Base-by-base conservation (phyloP, 2,888 invertebrate species). In the Diabrotica balteata region DNA sequence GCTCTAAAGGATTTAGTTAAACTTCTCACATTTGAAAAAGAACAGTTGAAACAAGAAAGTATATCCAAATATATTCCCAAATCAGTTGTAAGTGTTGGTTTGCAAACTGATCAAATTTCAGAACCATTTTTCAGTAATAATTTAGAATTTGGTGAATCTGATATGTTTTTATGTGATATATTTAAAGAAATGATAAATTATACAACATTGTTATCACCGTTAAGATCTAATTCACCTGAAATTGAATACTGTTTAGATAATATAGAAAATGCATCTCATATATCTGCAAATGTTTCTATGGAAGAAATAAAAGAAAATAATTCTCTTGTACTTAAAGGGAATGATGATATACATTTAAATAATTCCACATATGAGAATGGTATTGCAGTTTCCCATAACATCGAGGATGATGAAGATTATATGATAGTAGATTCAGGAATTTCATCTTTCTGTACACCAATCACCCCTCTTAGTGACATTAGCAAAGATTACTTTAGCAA, bases 131-230 rank as follows among this genome's bases (percentile, higher is more conserved):
- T 8, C 4, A 43, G 7, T 42, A 54, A 9, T 1, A 2, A 17
- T 17, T 7, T 22, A 42, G 43, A 43, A 54, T 10, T 42, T 7
- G 7, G n/a, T 4, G 59, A 59, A 59, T 47, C 47, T n/a, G 54
- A 49, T 55, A 49, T 62, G 8, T 45, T 52, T 52, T 46, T 74
- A 11, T 45, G 52, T 60, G 52, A 68, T 52, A 75, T 77, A 65
- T 72, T 76, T 17, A 59, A 65, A 45, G 73, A 76, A 54, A 75
- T 77, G 75, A 70, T 66, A 53, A 44, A 57, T 50, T 8, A 70
- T 11, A 67, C 74, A 44, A 11, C 5, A 49, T 32, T 66, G 43
- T 47, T 75, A 54, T 73, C 75, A 52, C 68, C 60, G 45, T 22
- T 54, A 50, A 66, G 66, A 45, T 62, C 59, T 43, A 8, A 17